Conservation (phyloP, 2,888 invertebrate species). For the Arge pagana region DNA sequence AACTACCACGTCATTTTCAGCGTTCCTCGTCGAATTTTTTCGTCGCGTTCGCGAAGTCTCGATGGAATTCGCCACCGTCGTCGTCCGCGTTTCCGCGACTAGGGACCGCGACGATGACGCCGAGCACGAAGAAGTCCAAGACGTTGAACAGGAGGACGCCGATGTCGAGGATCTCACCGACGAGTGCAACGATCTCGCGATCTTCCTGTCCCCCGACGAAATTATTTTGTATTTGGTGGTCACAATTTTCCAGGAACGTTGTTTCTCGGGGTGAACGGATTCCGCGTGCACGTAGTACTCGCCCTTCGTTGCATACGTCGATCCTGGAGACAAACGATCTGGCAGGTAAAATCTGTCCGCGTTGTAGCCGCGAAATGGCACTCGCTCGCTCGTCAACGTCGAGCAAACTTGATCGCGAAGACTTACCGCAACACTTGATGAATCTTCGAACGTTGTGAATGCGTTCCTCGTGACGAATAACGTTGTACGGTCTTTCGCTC, state of each 20-base stretch:
- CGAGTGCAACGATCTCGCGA: no score
- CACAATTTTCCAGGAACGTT: constrained; percentile 25
- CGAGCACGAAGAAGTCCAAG: no score
- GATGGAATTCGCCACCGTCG: no score
- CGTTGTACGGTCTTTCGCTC: constrained; percentile 38
- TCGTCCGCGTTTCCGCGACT: no score
- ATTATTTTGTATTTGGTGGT: constrained; percentile 33
- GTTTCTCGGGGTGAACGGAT: constrained; percentile 30
- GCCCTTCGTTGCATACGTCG: constrained; percentile 33
- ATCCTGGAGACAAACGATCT: constrained; percentile 1
- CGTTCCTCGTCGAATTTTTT: no score
- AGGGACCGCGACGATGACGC: no score
- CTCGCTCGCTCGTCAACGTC: no score
- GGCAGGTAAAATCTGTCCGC: not conserved
- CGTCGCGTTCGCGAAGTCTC: no score
- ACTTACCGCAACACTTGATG: constrained; percentile 39
- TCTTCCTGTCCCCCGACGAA: not conserved
- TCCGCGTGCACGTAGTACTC: constrained; percentile 41
- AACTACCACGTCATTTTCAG: no score
- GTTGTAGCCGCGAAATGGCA: not conserved
- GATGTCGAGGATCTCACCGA: no score
- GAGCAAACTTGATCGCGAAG: no score
- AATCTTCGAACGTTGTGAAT: constrained; percentile 34
- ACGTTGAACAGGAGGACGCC: no score
- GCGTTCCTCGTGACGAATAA: constrained; percentile 38